Base-by-base conservation (phyloP, 2,797 vertebrate species). In the Cynopterus sphinx region DNA sequence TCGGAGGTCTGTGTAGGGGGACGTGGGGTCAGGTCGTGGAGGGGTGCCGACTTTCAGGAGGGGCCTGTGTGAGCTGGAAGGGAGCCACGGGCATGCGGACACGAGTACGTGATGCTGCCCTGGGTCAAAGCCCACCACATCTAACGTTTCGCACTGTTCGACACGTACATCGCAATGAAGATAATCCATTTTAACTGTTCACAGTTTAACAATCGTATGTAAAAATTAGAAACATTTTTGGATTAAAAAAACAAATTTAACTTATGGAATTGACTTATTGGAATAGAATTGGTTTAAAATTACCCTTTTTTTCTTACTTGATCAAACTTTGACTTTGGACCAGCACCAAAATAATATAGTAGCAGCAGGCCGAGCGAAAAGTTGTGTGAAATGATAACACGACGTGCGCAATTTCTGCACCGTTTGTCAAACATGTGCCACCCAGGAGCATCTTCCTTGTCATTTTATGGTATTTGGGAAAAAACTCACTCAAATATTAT, bases 221-320 rank as follows among this genome's bases (percentile, higher is more conserved):
- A 94, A 74, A 94, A 70, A 63, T 9, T 63, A n/a, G 91, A 92
- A 77, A 41, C 65, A 75, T 65, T 70, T 70, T 51, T 11, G 65
- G 28, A 19, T 57, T 39, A 68, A 63, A 49, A 86, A 68, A 84
- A 24, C 17, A 70, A n/a, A 70, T 33, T 53, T 90, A 49, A 36
- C 43, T 92, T 51, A 59, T 75, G 49, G 53, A 81, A 61, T 21
- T 79, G 46, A 81, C 12, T 49, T 59, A 59, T 59, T n/a, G 33
- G 46, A 87, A 65, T 67, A 57, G 0, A 26, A 49, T 53, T 93
- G 22, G 31, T 55, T 79, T 79, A 74, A 67, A 90, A 71, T 90
- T 36, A 61, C 65, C 39, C 63, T 71, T 51, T 39, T 39, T 36
- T 87, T 90, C 49, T 73, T 5, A 79, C 13, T 78, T 67, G 55